These are phyloP conservation scores for Microctenopoma steveboyesi DNA, from an alignment of 2,797 vertebrate species.

Conservation along the genomic window DNA sequence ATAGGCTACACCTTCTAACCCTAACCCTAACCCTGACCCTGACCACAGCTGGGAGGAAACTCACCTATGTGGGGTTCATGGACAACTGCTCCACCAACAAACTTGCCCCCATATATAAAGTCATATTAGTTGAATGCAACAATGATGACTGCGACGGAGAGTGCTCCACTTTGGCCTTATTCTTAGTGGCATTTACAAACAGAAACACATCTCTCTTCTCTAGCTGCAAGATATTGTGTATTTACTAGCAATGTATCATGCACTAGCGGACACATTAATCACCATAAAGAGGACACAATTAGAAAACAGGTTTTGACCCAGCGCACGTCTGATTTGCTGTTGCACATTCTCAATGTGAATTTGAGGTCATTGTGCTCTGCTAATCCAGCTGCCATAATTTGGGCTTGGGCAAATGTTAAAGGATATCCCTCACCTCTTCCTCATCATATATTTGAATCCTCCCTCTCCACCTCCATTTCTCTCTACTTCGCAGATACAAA, in stretches of 20 bases:
- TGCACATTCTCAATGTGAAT: slow-evolving; percentile 62
- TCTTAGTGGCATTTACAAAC: slow-evolving; percentile 48
- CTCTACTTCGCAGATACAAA: slow-evolving; percentile 60
- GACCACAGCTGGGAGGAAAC: too few species aligned
- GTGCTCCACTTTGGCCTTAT: slow-evolving; percentile 24
- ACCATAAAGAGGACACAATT: slow-evolving; percentile 71
- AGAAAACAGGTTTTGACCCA: slow-evolving; percentile 64
- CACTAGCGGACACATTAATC: slow-evolving; percentile 76
- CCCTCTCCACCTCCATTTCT: slow-evolving; percentile 32
- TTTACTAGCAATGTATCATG: slow-evolving; percentile 60
- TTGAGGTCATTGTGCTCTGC: slow-evolving; percentile 64
- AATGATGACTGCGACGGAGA: slow-evolving; percentile 65
- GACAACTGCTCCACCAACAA: neutral
- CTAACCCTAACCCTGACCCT: too few species aligned
- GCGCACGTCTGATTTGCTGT: slow-evolving; percentile 59
- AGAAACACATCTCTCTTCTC: slow-evolving; percentile 47
- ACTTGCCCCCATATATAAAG: slow-evolving; percentile 25
- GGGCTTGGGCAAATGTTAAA: slow-evolving; percentile 21
- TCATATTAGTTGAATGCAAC: slow-evolving; percentile 69
- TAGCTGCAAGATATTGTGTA: slow-evolving; percentile 44
- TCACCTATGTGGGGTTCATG: too few species aligned
- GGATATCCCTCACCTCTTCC: slow-evolving; percentile 57
- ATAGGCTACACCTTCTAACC: too few species aligned
- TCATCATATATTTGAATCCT: slow-evolving; percentile 33
- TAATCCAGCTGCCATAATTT: slow-evolving; percentile 28